Evolutionary conservation across 2,797 vertebrate genomes (phyloP), one percentile per base, ranked within the genome.

Genomic region (Todus mexicanus): DNA sequence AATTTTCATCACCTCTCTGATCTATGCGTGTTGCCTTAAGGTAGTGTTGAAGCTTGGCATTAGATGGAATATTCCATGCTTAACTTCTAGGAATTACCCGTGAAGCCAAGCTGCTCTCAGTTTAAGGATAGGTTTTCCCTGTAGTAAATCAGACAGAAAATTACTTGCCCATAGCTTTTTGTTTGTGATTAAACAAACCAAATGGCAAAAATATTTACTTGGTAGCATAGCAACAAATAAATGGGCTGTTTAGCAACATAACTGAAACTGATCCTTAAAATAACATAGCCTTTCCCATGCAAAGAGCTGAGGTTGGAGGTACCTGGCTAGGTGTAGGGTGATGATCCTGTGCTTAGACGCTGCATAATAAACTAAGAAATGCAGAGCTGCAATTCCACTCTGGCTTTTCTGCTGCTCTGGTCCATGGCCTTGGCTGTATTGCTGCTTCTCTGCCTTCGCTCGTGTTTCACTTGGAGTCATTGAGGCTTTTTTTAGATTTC

Each of bases 131-230:
- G 7, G 4, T n/a, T 63, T 64, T 68, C 72, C 70, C 23, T 18
- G 40, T 13, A 53, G 66, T 21, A 72, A 90, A 94, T 22, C n/a
- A 27, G 84, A 22, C 33, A 72, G 8, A 29, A 45, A 81, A 75
- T 17, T 1, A 19, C 15, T 78, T 77, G 70, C 57, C 83, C 37
- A 4, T 53, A 19, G 65, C 48, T 56, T 90, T 88, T 53, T 83
- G 40, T 60, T 93, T 92, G 91, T 50, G 59, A 75, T 93, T 22
- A 81, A 87, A 90, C 77, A 88, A 78, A 54, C n/a, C 50, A 14
- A 88, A 88, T 4, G 59, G 63, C 12, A 10, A 35, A 92, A 94
- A 86, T 88, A 83, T 90, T 96, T 95, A 84, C 22, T 90, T 40
- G 64, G 92, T 74, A 94, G 53, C 83, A 0, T 29, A 18, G 94